Percentiles rank a stretch among this genome's conserved stretches.
phyloP scores from a whole-genome alignment of 2,113 vertebrate genomes.

The Platycercus adscitus region DNA sequence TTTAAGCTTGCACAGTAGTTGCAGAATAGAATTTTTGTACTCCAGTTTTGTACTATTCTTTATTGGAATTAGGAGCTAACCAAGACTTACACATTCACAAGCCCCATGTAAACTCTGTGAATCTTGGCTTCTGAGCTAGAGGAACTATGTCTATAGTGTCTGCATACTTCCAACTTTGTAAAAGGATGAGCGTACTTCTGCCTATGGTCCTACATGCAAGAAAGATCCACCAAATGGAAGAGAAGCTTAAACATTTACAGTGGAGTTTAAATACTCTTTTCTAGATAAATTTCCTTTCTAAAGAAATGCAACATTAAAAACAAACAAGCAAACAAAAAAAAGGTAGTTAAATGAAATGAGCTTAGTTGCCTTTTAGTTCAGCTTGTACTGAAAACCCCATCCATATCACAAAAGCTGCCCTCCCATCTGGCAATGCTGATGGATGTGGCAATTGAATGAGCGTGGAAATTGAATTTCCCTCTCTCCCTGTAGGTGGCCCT shows the following conservation, averaged over 20 bases:
- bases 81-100: background rate
- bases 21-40: background rate
- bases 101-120: background rate
- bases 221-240: background rate
- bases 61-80: background rate
- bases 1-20: background rate
- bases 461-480: slow-evolving; percentile 8
- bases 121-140: background rate
- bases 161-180: background rate
- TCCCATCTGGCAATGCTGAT: background rate
- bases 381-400: background rate
- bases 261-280: background rate
- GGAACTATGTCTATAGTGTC: background rate
- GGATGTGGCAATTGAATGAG: background rate
- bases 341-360: background rate
- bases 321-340: background rate
- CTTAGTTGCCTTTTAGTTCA: background rate
- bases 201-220: background rate
- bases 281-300: background rate
- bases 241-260: background rate
- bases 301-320: background rate
- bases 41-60: background rate
- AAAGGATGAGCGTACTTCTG: background rate
- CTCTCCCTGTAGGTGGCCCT: background rate
- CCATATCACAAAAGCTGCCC: background rate